phyloP scores from a whole-genome alignment of 2,888 invertebrate genomes.

The Brachyptera putata region DNA sequence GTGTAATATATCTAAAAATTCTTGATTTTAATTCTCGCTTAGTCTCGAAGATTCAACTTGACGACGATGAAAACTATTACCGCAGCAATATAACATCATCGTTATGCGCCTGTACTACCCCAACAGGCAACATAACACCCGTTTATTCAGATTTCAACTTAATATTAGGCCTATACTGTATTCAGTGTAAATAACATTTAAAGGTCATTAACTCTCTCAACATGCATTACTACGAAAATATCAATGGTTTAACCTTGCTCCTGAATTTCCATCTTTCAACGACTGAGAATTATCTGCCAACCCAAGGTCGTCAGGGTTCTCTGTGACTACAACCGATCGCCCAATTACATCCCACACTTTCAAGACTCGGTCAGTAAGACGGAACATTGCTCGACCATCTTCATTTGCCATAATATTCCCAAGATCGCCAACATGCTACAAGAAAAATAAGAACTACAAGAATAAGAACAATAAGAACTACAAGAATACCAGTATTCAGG shows the following conservation, averaged over 20 bases:
- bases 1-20: too few species aligned
- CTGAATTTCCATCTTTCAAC: constrained; percentile 59
- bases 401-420: constrained; percentile 58
- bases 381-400: constrained; percentile 62
- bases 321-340: constrained; percentile 69
- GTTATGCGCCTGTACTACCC: too few species aligned
- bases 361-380: constrained; percentile 55
- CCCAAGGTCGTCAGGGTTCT: constrained; percentile 58
- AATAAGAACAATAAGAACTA: neutral
- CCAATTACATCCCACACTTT: constrained; percentile 73
- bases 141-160: neutral
- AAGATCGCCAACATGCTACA: constrained; percentile 61
- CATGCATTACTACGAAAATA: too few species aligned
- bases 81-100: too few species aligned
- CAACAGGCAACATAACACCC: too few species aligned
- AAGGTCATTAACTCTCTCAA: too few species aligned
- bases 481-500: too few species aligned
- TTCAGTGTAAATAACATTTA: too few species aligned
- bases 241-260: constrained; percentile 58
- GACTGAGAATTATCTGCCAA: constrained; percentile 50
- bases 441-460: neutral
- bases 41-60: neutral
- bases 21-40: too few species aligned
- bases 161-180: neutral
- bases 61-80: too few species aligned